Evolutionary conservation across 2,888 invertebrate genomes (phyloP).

Genomic region (Yponomeuta plumbellus): DNA sequence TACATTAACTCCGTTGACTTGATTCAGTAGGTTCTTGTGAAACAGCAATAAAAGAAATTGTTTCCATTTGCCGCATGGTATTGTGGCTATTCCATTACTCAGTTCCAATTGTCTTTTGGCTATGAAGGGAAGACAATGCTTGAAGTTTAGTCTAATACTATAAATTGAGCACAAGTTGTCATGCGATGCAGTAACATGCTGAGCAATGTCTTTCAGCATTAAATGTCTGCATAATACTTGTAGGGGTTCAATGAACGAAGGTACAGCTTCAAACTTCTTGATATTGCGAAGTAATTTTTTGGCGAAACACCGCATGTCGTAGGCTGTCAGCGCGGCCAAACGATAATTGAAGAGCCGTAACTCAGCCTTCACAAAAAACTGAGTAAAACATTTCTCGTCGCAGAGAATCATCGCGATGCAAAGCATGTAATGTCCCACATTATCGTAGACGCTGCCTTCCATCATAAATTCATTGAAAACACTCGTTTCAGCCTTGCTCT

Average conservation of each 20-base stretch:
- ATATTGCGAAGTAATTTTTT: conserved; percentile 50
- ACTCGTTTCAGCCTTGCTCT: conserved; percentile 40
- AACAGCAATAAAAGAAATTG: conserved; percentile 65
- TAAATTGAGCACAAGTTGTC: conserved; percentile 37
- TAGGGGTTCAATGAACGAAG: conserved; percentile 38
- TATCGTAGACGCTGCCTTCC: conserved; percentile 77
- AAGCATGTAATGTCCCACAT: conserved; percentile 76
- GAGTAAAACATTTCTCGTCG: conserved; percentile 42
- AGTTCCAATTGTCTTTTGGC: conserved; percentile 70
- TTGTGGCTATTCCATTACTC: conserved; percentile 61
- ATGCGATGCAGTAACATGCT: conserved; percentile 46
- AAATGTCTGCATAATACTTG: conserved; percentile 49
- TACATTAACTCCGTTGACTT: conserved; percentile 42
- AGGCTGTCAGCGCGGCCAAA: conserved; percentile 40
- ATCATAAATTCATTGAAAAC: conserved; percentile 73
- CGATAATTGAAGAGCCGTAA: conserved; percentile 46
- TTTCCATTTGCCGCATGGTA: conserved; percentile 78
- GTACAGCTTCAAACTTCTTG: conserved; percentile 36
- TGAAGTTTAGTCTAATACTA: conserved; percentile 69
- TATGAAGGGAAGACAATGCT: conserved; percentile 71
- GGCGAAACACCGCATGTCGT: conserved; percentile 53
- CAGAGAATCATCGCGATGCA: conserved; percentile 56
- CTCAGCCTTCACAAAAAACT: conserved; percentile 54
- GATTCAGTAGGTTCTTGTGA: conserved; percentile 50
- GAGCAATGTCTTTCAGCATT: conserved; percentile 48